A percentile compares a stretch with the other conserved stretches of the same genome.
Conservation (phyloP, 2,888 invertebrate genomes). For the Oeneis ivallda region DNA sequence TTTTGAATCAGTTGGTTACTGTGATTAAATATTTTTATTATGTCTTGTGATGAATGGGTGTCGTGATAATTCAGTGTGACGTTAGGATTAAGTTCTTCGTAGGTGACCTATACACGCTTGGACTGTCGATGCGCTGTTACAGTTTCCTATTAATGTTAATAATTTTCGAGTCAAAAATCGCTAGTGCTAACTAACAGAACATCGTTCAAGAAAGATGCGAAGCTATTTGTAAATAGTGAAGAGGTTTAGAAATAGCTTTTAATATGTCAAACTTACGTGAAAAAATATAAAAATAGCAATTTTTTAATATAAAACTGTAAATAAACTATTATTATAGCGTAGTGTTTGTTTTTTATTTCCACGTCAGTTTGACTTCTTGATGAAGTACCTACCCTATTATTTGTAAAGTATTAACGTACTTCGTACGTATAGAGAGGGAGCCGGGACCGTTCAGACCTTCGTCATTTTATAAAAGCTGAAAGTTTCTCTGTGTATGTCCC, state of each 20-base stretch:
- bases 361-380: background rate
- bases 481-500: too few species aligned
- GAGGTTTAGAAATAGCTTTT: constrained; percentile 73
- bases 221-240: constrained; percentile 74
- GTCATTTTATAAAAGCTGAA: too few species aligned
- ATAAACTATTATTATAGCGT: constrained; percentile 77
- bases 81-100: constrained; percentile 57
- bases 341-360: constrained; percentile 49
- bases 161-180: constrained; percentile 49
- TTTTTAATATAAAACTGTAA: constrained; percentile 73
- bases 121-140: constrained; percentile 45
- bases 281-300: constrained; percentile 74
- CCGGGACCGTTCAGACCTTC: too few species aligned
- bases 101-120: constrained; percentile 47
- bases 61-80: constrained; percentile 52
- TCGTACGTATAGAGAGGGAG: too few species aligned
- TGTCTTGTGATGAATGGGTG: constrained; percentile 64
- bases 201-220: constrained; percentile 41
- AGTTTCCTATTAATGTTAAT: constrained; percentile 44
- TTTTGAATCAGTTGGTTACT: constrained; percentile 63
- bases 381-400: background rate
- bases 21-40: constrained; percentile 70
- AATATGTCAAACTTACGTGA: constrained; percentile 59
- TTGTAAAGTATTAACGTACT: too few species aligned
- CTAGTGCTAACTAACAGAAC: constrained; percentile 51